Evolutionary conservation across 2,797 vertebrate genomes (phyloP).

Genomic region (Hyperoplus lanceolatus): DNA sequence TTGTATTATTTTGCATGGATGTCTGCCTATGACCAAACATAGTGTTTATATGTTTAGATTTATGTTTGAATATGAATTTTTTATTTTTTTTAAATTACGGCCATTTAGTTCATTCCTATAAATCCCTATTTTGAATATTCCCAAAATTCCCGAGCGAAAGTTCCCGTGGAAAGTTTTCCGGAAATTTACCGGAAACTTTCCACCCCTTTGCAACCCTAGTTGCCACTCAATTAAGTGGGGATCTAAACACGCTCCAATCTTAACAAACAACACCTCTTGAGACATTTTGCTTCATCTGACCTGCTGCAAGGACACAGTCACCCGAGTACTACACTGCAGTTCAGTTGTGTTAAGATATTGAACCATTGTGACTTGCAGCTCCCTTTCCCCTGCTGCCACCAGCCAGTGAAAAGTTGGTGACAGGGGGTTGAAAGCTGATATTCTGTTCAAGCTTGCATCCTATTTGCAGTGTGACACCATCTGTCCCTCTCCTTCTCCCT

Average conservation of each 20-base stretch:
- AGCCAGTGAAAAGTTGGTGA: slow-evolving; percentile 62
- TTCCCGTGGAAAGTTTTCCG: too few species aligned
- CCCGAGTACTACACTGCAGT: background rate
- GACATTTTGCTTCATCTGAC: background rate
- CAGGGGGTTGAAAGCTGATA: slow-evolving; percentile 75
- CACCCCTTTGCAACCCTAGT: too few species aligned
- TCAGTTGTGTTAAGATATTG: slow-evolving; percentile 40
- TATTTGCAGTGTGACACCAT: slow-evolving; percentile 83
- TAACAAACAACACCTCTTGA: background rate
- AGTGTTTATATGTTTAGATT: too few species aligned
- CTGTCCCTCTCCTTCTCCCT: slow-evolving; percentile 72
- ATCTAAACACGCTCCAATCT: background rate
- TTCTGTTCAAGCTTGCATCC: slow-evolving; percentile 68
- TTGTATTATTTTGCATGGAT: too few species aligned
- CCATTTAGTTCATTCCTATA: too few species aligned
- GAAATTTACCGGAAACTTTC: too few species aligned
- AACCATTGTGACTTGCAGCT: slow-evolving; percentile 53
- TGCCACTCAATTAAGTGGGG: background rate
- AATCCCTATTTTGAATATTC: too few species aligned
- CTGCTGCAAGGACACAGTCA: slow-evolving; percentile 19
- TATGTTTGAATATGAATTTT: too few species aligned
- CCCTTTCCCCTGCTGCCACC: slow-evolving; percentile 29
- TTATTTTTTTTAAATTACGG: too few species aligned
- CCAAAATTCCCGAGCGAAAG: too few species aligned
- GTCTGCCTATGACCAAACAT: too few species aligned